Evolutionary conservation across 2,113 vertebrate species (phyloP), one percentile per base, ranked within the genome.

Genomic region (Chroicocephalus ridibundus): DNA sequence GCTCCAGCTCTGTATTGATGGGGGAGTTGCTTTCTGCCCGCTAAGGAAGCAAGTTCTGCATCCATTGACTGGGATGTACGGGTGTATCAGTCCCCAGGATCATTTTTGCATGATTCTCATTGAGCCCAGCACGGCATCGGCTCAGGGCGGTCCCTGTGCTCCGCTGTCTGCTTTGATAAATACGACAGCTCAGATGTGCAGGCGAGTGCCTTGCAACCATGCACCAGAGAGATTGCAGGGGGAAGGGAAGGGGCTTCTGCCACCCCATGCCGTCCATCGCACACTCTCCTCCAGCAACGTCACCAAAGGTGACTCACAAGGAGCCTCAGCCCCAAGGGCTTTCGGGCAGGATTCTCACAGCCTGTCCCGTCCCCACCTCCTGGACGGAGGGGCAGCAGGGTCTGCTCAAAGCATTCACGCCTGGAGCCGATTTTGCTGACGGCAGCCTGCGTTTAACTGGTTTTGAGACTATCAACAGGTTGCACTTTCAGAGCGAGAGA

Each of bases 251-350:
- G 1, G 2, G 42, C 6, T 65, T 0, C 2, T 42, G 26, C 26
- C 80, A 74, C 44, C 0, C 0, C n/a, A 34, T 4, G 32, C 12
- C 5, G 0, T 21, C 40, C 79, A 70, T 17, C 0, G 0, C 25
- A 8, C 0, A 0, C 55, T 58, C 42, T 42, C n/a, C 38, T 72
- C 82, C 79, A 72, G 75, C 70, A 26, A 2, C 8, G 11, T 36
- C 92, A 88, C 29, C 60, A 54, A 58, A 78, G 8, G 40, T 61
- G 44, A 40, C 34, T 31, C 29, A 31, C 0, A 1, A 66, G 31
- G 12, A 93, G 27, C 27, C 65, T 27, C 3, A 1, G 18, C 22
- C 12, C 10, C 21, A 58, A 66, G 29, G 36, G 36, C 40, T 78
- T 58, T 87, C 2, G 4, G 51, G 42, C 6, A 71, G 65, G 19